Evolutionary conservation across 2,888 invertebrate species (phyloP), one percentile per base, ranked within the genome.

Genomic region (Pycnomerus fuliginosus): DNA sequence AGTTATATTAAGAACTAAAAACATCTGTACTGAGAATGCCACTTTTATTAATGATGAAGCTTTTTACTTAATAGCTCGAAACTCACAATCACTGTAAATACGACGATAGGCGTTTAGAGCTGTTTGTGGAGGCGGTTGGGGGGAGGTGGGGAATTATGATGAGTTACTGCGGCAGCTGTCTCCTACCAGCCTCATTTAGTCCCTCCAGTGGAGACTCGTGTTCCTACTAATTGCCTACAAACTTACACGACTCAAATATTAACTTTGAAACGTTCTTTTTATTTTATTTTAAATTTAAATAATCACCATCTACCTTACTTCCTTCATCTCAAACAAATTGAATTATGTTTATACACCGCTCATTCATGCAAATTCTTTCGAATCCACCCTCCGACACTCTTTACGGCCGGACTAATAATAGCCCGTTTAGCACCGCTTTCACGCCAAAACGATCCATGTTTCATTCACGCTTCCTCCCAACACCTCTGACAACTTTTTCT

Each of bases 131-230:
- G 53, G 50, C 39, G 51, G 37, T 22, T 15, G 46, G 36, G 42
- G 43, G 27, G 33, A 25, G 32, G 39, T 16, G 33, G 33, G 42
- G 45, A 35, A 44, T 50, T 50, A 51, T 50, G 61, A 63, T 65
- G 64, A 64, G 62, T 65, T 64, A 64, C 57, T 60, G 59, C 58
- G 55, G 58, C 60, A 65, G 60, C 62, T 63, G 61, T 59, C 61
- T 61, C 57, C 55, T 50, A 55, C 58, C 58, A 56, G 53, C 52
- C 57, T 58, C 56, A 57, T 60, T 62, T 62, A 59, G 54, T 44
- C 53, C 51, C 56, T 55, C 56, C 52, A 51, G 46, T 48, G 48
- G 53, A 54, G 54, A 50, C 52, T 56, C 62, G 55, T 62, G 63
- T 60, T 62, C 59, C 58, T 59, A 58, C 62, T 64, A 64, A 64